Evolutionary conservation across 2,888 invertebrate genomes (phyloP).

Genomic region (Anodontia alba): DNA sequence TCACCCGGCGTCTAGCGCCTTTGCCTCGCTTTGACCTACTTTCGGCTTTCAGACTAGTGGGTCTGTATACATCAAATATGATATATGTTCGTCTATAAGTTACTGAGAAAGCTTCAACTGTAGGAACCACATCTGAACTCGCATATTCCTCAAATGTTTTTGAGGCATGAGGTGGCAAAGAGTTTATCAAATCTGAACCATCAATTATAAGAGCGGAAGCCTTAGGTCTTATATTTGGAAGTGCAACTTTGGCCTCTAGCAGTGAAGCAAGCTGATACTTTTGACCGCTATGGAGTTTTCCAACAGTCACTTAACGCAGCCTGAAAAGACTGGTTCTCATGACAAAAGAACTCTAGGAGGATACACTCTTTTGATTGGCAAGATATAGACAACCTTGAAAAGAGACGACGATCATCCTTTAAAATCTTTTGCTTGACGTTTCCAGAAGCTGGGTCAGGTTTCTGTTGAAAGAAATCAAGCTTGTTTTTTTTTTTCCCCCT

Average conservation of each 20-base stretch:
- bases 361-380: too few relatives aligned
- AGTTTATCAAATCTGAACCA: slow-evolving; percentile 32
- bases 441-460: too few relatives aligned
- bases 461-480: too few relatives aligned
- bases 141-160: slow-evolving; percentile 24
- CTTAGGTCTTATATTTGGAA: slow-evolving; percentile 12
- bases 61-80: slow-evolving; percentile 46
- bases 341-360: slow-evolving; percentile 43
- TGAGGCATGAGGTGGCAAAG: slow-evolving; percentile 13
- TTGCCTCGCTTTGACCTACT: slow-evolving; percentile 41
- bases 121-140: slow-evolving; percentile 22
- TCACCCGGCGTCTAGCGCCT: slow-evolving; percentile 47
- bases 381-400: too few relatives aligned
- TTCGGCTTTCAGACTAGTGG: slow-evolving; percentile 42
- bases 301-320: slow-evolving; percentile 46
- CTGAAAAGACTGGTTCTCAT: slow-evolving; percentile 55
- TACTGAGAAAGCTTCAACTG: slow-evolving; percentile 17
- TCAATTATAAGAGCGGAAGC: slow-evolving; percentile 30
- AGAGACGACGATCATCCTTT: too few relatives aligned
- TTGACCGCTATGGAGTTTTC: too few relatives aligned
- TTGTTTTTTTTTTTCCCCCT: too few relatives aligned
- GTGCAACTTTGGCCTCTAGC: slow-evolving; percentile 22
- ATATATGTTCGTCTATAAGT: slow-evolving; percentile 42
- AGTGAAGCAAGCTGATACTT: slow-evolving; percentile 46
- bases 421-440: too few relatives aligned